A percentile compares a stretch with the other conserved stretches of the same genome.
These are phyloP conservation scores for Xiphydria camelus DNA, from an alignment of 2,888 invertebrate genomes.

Conservation along the genomic window DNA sequence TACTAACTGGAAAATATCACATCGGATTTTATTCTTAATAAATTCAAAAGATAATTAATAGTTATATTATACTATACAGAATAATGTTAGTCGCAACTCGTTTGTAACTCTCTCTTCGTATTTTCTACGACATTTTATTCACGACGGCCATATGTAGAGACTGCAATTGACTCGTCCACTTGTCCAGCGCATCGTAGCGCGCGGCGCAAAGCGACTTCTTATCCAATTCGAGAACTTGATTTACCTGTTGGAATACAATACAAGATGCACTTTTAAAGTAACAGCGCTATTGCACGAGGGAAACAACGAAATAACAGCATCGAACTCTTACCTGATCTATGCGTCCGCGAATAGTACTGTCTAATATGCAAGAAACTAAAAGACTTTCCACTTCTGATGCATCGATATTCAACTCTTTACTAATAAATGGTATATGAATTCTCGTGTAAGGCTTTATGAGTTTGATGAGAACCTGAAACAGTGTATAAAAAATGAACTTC, in stretches of 20 bases:
- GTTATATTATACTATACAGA: constrained; percentile 43
- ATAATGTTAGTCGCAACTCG: constrained; percentile 32
- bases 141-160: constrained; percentile 87
- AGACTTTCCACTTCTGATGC: constrained; percentile 94
- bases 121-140: constrained; percentile 84
- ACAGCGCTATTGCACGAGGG: too few species aligned
- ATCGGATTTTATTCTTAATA: constrained; percentile 38
- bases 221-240: constrained; percentile 88
- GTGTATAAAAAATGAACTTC: not conserved
- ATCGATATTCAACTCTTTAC: constrained; percentile 91
- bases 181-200: constrained; percentile 90
- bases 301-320: too few species aligned
- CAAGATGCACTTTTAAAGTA: too few species aligned
- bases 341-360: constrained; percentile 85
- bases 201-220: constrained; percentile 80
- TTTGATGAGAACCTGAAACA: constrained; percentile 86
- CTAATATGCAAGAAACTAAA: constrained; percentile 95
- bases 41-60: constrained; percentile 22
- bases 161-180: constrained; percentile 91
- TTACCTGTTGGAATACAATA: constrained; percentile 65
- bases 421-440: constrained; percentile 97
- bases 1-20: constrained; percentile 35
- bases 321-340: constrained; percentile 78
- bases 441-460: constrained; percentile 97
- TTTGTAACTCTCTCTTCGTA: constrained; percentile 16